phyloP scores from a whole-genome alignment of 2,888 invertebrate species.

The Polylopha cassiicola region DNA sequence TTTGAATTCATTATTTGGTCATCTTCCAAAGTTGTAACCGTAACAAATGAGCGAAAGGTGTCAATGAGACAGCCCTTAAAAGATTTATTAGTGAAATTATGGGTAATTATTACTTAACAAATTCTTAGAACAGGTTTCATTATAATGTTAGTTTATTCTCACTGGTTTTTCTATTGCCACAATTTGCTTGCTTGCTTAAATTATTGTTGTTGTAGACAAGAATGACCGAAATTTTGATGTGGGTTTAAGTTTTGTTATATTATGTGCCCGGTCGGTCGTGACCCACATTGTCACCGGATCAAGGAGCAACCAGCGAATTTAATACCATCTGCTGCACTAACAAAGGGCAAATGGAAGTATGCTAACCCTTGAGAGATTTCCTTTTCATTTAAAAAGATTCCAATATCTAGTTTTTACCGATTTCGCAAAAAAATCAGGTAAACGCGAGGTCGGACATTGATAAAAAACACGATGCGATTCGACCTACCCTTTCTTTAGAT shows the following conservation, averaged over 20 bases:
- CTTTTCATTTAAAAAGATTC: constrained; percentile 60
- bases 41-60: constrained; percentile 11
- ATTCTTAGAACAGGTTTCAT: constrained; percentile 27
- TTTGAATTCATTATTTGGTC: constrained; percentile 3
- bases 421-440: constrained; percentile 59
- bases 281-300: constrained; percentile 62
- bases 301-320: constrained; percentile 57
- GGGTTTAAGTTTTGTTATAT: constrained; percentile 32
- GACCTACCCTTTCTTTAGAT: constrained; percentile 71
- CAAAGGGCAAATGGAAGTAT: constrained; percentile 50
- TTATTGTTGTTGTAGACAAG: no score
- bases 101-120: constrained; percentile 33
- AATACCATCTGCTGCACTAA: constrained; percentile 55
- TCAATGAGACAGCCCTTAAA: constrained; percentile 5
- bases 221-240: constrained; percentile 23
- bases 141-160: constrained; percentile 10
- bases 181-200: no score
- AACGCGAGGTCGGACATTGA: constrained; percentile 40
- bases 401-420: constrained; percentile 44
- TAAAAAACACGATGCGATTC: constrained; percentile 58
- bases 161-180: no score
- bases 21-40: no score
- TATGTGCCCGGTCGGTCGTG: constrained; percentile 39
- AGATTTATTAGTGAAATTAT: constrained; percentile 40
- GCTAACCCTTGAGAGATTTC: constrained; percentile 70